Base-by-base conservation (phyloP, 2,797 vertebrate species). In the Myotis myotis region DNA sequence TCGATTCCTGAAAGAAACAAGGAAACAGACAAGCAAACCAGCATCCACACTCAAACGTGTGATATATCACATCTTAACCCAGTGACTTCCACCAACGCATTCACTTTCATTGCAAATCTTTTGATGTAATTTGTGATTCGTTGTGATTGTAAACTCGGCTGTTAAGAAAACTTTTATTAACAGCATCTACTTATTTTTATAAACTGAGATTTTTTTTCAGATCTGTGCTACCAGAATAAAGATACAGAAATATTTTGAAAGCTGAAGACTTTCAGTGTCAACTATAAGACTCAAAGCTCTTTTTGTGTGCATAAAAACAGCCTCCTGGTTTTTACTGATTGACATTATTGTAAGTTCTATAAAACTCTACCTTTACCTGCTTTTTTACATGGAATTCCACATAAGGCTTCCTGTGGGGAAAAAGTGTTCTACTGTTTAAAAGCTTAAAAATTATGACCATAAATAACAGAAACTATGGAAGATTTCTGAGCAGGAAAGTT, bases 391-490 rank as follows among this genome's bases (percentile, higher is more conserved):
- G 79, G 44, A 57, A 71, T 85, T 92, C 38, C 49, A 94, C 16
- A 70, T 30, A 91, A 95, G 8, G 6, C 78, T 95, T 95, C 55
- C 57, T 80, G 85, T 88, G 81, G 66, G 19, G 6, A 8, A 53
- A 68, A 82, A 15, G 49, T 76, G 44, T 85, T 66, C 44, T 93
- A 62, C 7, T 82, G 25, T 57, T 85, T 96, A 87, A 95, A 95
- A 70, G 20, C 78, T 96, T 72, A n/a, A 93, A 94, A 94, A 68
- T 95, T 64, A 51, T 82, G 41, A 92, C 51, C 51, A 86, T 93
- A 93, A 95, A 94, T 95, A 93, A 83, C 53, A 84, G 38, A 90
- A 84, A 81, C 38, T 78, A 71, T 57, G 76, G 70, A 80, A 92
- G 78, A 75, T 88, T 82, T 92, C 71, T 88, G 28, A 93, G 68